phyloP scores from a whole-genome alignment of 2,888 invertebrate species.

The Calameuta idolon region DNA sequence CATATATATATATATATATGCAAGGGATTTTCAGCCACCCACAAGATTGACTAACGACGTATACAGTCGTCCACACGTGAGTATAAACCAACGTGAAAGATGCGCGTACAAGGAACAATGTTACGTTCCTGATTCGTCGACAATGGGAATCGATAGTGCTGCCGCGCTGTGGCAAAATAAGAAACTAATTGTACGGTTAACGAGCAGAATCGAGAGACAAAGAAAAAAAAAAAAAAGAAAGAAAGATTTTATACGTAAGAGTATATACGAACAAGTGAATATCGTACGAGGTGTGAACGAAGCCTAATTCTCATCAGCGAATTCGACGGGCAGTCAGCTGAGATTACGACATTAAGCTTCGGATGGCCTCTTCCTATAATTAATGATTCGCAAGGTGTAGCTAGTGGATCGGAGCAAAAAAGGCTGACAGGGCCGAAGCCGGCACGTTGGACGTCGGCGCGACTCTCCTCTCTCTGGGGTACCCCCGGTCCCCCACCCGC shows the following conservation, averaged over 20 bases:
- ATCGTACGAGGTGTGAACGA: not conserved
- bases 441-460: conserved; percentile 5
- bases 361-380: conserved; percentile 34
- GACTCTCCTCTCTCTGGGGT: not conserved
- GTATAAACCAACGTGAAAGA: not conserved
- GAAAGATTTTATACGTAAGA: not conserved
- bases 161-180: not conserved
- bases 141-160: not conserved
- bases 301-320: not conserved
- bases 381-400: conserved; percentile 46
- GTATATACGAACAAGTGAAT: not conserved
- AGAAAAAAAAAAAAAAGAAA: too few relatives aligned
- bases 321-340: not conserved
- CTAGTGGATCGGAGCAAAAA: conserved; percentile 34
- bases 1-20: too few relatives aligned
- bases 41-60: not conserved
- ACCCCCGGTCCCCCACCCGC: conserved; percentile 12
- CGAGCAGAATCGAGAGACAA: not conserved
- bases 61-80: not conserved
- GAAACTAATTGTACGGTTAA: not conserved
- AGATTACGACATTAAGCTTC: conserved; percentile 30
- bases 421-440: conserved; percentile 31
- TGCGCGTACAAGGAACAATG: not conserved
- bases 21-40: not conserved
- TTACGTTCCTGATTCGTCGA: not conserved